These are phyloP conservation scores for Torymus tubicola DNA, from an alignment of 2,888 invertebrate genomes.

Conservation along the genomic window DNA sequence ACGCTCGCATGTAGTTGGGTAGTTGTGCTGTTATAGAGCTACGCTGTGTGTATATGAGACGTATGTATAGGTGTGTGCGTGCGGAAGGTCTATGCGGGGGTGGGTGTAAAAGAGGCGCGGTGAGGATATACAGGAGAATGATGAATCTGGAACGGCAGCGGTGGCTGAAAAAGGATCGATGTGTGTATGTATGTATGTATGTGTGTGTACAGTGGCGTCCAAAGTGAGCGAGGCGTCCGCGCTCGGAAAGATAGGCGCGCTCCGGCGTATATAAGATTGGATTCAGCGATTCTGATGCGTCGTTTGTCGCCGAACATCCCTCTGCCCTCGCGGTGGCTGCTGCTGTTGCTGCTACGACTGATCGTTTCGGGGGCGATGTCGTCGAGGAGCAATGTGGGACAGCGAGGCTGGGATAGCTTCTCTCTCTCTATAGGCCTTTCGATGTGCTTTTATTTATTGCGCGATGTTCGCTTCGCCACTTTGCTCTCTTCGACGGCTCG, in stretches of 20 bases:
- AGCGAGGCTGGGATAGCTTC: too few relatives aligned
- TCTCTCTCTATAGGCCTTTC: slow-evolving; percentile 15
- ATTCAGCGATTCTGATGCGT: slow-evolving; percentile 49
- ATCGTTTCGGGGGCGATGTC: slow-evolving; percentile 2
- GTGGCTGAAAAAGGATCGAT: not conserved
- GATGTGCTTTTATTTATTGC: slow-evolving; percentile 32
- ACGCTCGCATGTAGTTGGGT: too few relatives aligned
- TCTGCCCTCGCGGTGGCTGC: not conserved
- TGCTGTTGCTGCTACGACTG: not conserved
- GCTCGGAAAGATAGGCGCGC: not conserved
- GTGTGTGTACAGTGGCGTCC: not conserved
- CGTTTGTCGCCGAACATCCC: slow-evolving; percentile 38
- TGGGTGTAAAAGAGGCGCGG: too few relatives aligned
- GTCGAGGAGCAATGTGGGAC: too few relatives aligned
- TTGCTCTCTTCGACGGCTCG: too few relatives aligned
- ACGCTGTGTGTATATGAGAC: not conserved
- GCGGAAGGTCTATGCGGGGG: not conserved
- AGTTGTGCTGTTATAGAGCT: too few relatives aligned
- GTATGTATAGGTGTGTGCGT: not conserved
- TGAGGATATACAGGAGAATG: too few relatives aligned
- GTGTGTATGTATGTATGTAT: not conserved
- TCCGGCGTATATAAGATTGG: slow-evolving; percentile 8
- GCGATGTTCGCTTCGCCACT: not conserved
- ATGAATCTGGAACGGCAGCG: too few relatives aligned
- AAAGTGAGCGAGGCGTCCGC: too few relatives aligned